phyloP scores from a whole-genome alignment of 2,888 invertebrate genomes.

The Andrena trimmerana region DNA sequence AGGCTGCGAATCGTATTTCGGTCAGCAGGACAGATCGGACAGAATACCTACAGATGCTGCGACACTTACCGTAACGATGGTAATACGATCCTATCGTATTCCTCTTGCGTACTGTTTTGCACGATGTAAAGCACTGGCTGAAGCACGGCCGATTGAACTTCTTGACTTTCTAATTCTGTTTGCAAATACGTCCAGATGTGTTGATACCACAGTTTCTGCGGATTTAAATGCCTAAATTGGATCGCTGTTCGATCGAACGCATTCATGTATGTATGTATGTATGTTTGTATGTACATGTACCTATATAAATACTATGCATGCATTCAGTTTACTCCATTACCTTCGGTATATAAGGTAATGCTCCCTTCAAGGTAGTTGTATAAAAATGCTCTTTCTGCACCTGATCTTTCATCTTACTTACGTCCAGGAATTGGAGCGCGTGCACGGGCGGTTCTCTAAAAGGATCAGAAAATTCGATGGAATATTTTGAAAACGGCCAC shows the following conservation, averaged over 20 bases:
- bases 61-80: conserved; percentile 92
- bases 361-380: conserved; percentile 93
- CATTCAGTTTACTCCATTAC: conserved; percentile 80
- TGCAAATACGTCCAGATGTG: conserved; percentile 96
- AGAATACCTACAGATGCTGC: too few relatives aligned
- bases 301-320: too few relatives aligned
- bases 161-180: conserved; percentile 93
- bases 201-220: conserved; percentile 97
- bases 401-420: conserved; percentile 96
- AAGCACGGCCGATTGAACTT: conserved; percentile 94
- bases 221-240: conserved; percentile 57
- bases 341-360: conserved; percentile 95
- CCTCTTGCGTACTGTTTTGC: conserved; percentile 91
- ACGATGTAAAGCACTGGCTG: conserved; percentile 94
- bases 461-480: conserved; percentile 47
- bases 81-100: conserved; percentile 93
- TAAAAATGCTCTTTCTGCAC: conserved; percentile 96
- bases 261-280: too few relatives aligned
- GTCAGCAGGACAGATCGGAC: not conserved
- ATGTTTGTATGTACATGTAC: too few relatives aligned
- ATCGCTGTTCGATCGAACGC: too few relatives aligned
- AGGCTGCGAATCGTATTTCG: not conserved
- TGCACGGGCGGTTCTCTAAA: conserved; percentile 95
- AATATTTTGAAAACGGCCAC: not conserved
- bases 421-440: conserved; percentile 96